A percentile compares a stretch with the other conserved stretches of the same genome.
Evolutionary conservation across 1,140 invertebrate genomes (phyloP).

Genomic region (Philopotamus ludificatus): DNA sequence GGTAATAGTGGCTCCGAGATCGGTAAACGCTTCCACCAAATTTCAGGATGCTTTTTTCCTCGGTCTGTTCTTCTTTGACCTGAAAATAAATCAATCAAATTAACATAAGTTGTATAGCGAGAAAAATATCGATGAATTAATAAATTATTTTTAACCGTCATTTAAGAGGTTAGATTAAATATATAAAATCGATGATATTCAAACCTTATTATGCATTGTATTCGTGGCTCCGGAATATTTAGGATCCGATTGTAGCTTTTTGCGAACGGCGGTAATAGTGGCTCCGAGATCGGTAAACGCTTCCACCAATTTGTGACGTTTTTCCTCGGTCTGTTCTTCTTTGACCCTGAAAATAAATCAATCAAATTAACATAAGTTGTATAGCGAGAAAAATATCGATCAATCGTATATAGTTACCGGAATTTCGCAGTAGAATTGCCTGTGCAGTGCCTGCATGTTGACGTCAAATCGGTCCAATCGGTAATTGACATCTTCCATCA

Average conservation of each 20-base stretch:
- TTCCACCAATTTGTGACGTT: constrained; percentile 87
- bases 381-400: neutral
- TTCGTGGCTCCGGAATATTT: constrained; percentile 91
- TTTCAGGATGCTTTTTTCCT: constrained; percentile 93
- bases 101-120: neutral
- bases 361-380: neutral
- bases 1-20: constrained; percentile 86
- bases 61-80: constrained; percentile 92
- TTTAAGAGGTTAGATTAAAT: neutral
- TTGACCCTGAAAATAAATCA: constrained; percentile 65
- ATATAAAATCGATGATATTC: neutral
- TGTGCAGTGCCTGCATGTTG: constrained; percentile 94
- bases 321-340: constrained; percentile 96
- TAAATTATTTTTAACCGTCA: neutral
- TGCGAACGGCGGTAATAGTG: constrained; percentile 80
- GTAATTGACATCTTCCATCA: constrained; percentile 95
- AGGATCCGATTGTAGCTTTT: constrained; percentile 94
- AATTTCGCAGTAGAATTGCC: constrained; percentile 92
- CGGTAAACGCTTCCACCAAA: constrained; percentile 89
- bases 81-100: constrained; percentile 45
- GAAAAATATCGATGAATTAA: constrained; percentile 5
- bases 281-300: constrained; percentile 91
- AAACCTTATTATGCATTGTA: constrained; percentile 86
- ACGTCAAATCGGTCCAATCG: constrained; percentile 96
- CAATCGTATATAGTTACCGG: constrained; percentile 50